A percentile compares a stretch with the other conserved stretches of the same genome.
These are phyloP conservation scores for Mythimna lalbum DNA, from an alignment of 2,888 invertebrate genomes.

Conservation along the genomic window DNA sequence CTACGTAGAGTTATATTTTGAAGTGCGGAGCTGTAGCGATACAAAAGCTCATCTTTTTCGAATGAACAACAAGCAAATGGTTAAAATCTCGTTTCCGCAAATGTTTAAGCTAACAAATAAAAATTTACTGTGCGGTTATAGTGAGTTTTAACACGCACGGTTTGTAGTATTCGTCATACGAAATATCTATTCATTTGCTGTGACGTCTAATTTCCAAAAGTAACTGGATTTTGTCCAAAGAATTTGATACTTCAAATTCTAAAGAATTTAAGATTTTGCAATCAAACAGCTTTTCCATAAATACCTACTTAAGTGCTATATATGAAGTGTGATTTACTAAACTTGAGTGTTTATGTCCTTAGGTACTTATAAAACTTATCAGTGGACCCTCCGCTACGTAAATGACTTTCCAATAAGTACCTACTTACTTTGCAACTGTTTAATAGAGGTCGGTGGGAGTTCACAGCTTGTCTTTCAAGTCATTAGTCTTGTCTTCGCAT, in stretches of 20 bases:
- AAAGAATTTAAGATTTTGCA: not conserved
- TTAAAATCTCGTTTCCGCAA: conserved; percentile 16
- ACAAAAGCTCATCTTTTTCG: not conserved
- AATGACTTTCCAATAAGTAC: conserved; percentile 72
- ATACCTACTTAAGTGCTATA: not conserved
- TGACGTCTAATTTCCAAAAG: conserved; percentile 69
- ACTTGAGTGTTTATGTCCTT: conserved; percentile 14
- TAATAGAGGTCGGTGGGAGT: conserved; percentile 67
- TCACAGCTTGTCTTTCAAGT: conserved; percentile 73
- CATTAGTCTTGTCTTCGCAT: conserved; percentile 45
- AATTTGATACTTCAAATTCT: not conserved
- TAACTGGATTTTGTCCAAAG: conserved; percentile 52
- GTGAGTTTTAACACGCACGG: conserved; percentile 42
- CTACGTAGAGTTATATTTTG: not conserved
- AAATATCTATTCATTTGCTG: conserved; percentile 52
- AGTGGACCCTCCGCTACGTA: conserved; percentile 50
- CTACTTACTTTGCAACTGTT: conserved; percentile 61
- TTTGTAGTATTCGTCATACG: conserved; percentile 68
- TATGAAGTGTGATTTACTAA: conserved; percentile 9
- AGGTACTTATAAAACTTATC: not conserved
- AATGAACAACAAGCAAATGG: not conserved
- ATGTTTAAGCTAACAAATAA: conserved; percentile 38
- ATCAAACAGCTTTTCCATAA: conserved; percentile 1
- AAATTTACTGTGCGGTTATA: conserved; percentile 33
- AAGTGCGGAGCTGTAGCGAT: not conserved